Base-by-base conservation (phyloP, 1,140 invertebrate species). In the Coelopa frigida region DNA sequence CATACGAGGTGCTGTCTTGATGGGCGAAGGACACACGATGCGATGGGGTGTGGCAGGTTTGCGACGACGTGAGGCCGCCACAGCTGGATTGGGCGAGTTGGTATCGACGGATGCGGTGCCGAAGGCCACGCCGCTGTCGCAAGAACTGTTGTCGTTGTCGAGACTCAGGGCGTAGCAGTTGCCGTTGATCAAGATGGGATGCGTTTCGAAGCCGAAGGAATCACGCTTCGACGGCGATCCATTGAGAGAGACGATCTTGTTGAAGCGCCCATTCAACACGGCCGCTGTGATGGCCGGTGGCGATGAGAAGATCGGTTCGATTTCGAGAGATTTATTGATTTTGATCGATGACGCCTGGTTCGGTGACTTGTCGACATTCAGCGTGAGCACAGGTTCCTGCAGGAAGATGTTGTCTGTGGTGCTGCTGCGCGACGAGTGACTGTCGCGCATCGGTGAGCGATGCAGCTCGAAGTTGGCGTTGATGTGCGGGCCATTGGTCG, bases 11-110 rank as follows among this genome's bases (percentile, higher is more conserved):
- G 53, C 44, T 22, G 59, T 52, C 40, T 69, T 69, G 2, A 62
- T 59, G 4, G 66, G 63, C 27, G 67, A 70, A 24, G 66, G 66
- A 15, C 48, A 50, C 3, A 70, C 48, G 31, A 70, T 70, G 21
- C 67, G 66, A 53, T 70, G 67, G 12, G 67, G 67, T 5, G 67
- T 70, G 10, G 67, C 62, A 24, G 67, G 67, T 40, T 70, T 70
- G 10, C 60, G 52, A 11, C 61, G 52, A 14, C 61, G 44, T 17
- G 48, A 11, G 12, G 53, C 52, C 10, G 47, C 53, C 5, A 38
- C 41, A 10, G 45, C 12, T 3, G 36, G 11, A 8, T 35, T 26
- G 17, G 32, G 17, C 4, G 10, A 33, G 18, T 14, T 33, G n/a
- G 23, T n/a, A 26, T 20, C 43, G 10, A 22, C 23, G 10, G 27